These are phyloP conservation scores for Drosophila nebulosa DNA, from an alignment of 1,140 invertebrate species.

Conservation along the genomic window DNA sequence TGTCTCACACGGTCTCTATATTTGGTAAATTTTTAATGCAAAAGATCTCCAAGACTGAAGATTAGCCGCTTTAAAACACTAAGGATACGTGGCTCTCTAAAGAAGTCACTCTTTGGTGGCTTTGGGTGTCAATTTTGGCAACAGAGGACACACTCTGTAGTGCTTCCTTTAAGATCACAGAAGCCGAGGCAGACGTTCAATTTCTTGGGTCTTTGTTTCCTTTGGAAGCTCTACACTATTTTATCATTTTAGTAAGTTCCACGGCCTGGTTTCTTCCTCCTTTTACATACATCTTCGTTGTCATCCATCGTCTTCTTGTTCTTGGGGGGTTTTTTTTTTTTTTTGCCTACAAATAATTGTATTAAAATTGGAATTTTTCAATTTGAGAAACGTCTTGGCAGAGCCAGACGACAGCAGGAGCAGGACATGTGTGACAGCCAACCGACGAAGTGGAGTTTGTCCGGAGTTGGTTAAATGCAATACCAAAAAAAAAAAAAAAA, in stretches of 20 bases:
- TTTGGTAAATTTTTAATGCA: no score
- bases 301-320: constrained; percentile 1
- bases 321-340: constrained; percentile 11
- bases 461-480: constrained; percentile 9
- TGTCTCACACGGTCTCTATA: no score
- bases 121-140: no score
- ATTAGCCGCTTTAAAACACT: no score
- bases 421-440: constrained; percentile 42
- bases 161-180: not conserved
- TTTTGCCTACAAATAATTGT: constrained; percentile 54
- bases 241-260: not conserved
- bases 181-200: not conserved
- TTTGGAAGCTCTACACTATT: not conserved
- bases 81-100: no score
- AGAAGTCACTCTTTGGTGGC: no score
- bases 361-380: constrained; percentile 65
- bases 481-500: constrained; percentile 5
- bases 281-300: not conserved
- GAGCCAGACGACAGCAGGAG: constrained; percentile 21
- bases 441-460: constrained; percentile 3
- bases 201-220: not conserved
- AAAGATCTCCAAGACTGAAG: no score
- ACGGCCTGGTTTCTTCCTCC: not conserved
- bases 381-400: constrained; percentile 55
- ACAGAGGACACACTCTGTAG: no score